Evolutionary conservation across 1,140 invertebrate genomes (phyloP).

Genomic region (Pseudomyrmex dendroicus): DNA sequence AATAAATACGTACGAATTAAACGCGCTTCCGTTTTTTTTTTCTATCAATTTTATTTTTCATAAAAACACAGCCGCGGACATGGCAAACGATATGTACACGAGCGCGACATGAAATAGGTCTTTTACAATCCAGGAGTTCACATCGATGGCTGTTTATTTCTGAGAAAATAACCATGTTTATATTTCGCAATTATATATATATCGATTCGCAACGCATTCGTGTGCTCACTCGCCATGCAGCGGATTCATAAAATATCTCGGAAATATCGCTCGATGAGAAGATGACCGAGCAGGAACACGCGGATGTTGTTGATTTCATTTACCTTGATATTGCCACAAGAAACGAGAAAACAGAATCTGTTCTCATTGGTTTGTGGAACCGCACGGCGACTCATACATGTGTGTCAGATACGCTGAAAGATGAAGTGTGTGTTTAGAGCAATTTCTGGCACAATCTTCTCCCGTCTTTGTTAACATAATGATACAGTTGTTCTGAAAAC

Average conservation of each 20-base stretch:
- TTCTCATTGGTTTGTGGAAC: constrained; percentile 43
- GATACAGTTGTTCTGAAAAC: not conserved
- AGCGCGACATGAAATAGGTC: constrained; percentile 8
- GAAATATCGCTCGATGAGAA: constrained; percentile 37
- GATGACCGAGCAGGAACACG: constrained; percentile 34
- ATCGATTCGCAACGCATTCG: constrained; percentile 16
- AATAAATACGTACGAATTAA: not conserved
- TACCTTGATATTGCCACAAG: constrained; percentile 35
- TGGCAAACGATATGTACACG: not conserved
- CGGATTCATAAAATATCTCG: constrained; percentile 42
- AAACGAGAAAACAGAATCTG: constrained; percentile 56
- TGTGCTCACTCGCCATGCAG: constrained; percentile 14
- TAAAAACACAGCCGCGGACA: not conserved
- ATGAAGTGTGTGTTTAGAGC: constrained; percentile 28
- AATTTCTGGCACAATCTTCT: constrained; percentile 51
- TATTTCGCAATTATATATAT: constrained; percentile 39
- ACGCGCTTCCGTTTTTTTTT: too few relatives aligned
- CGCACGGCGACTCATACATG: constrained; percentile 5
- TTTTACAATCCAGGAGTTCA: constrained; percentile 1
- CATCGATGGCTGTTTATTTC: constrained; percentile 23
- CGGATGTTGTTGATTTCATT: constrained; percentile 58
- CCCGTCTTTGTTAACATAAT: constrained; percentile 42
- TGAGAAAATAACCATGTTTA: constrained; percentile 35
- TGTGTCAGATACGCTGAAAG: constrained; percentile 4
- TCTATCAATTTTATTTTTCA: too few relatives aligned